These are phyloP conservation scores for Pardosa pseudoannulata DNA, from an alignment of 2,888 invertebrate species.

Conservation along the genomic window DNA sequence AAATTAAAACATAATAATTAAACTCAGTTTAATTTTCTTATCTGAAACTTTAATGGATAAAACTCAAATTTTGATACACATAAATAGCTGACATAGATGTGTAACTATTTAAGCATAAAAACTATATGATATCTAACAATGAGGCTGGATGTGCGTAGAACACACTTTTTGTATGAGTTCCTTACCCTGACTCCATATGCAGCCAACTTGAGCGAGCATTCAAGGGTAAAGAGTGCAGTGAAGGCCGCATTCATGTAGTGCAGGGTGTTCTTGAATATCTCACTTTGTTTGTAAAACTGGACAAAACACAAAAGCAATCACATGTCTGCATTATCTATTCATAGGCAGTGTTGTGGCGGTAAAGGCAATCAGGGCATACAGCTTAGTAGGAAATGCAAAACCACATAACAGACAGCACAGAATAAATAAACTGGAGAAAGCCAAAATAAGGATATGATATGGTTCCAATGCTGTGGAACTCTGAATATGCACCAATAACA, in stretches of 20 bases:
- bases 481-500: not conserved
- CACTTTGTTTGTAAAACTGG: constrained; percentile 95
- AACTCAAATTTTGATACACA: not conserved
- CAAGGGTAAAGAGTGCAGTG: constrained; percentile 99
- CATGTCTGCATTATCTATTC: constrained; percentile 50
- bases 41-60: too few relatives aligned
- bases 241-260: constrained; percentile 99
- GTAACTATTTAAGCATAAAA: not conserved
- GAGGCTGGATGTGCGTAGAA: constrained; percentile 15
- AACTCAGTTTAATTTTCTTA: too few relatives aligned
- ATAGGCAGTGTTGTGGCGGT: constrained; percentile 56
- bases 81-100: not conserved
- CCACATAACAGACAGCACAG: constrained; percentile 63
- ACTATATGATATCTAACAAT: not conserved
- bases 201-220: constrained; percentile 99
- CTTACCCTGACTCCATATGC: constrained; percentile 99
- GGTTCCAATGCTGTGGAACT: not conserved
- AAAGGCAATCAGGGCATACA: constrained; percentile 55
- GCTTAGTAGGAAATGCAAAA: constrained; percentile 58
- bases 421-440: constrained; percentile 32
- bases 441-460: constrained; percentile 25
- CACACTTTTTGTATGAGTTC: constrained; percentile 34
- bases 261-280: constrained; percentile 92
- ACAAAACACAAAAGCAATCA: constrained; percentile 72
- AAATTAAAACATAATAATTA: too few relatives aligned